Conservation (phyloP, 35 echinoderm and acorn worm genomes). For the Diadema setosum region DNA sequence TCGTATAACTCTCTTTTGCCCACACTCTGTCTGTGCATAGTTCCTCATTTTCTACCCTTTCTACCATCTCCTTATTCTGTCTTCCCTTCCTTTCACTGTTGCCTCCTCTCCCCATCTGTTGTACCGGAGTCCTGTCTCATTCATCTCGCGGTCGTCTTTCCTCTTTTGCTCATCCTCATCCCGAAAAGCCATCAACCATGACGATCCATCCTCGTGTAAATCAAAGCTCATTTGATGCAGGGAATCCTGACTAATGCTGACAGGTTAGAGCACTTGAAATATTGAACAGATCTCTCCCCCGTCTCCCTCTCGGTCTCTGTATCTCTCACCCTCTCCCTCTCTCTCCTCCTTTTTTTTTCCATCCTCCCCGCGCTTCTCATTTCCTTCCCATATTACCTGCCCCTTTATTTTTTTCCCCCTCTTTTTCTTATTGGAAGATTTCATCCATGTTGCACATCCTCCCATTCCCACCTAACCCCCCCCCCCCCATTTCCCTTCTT, state of each 20-base stretch:
- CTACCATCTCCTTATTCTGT: neutral
- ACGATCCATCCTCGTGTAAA: neutral
- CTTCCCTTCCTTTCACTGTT: neutral
- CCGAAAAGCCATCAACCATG: neutral
- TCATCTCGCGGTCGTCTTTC: no score
- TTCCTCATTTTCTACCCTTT: neutral
- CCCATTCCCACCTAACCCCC: neutral
- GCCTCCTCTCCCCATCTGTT: neutral
- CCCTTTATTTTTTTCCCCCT: neutral
- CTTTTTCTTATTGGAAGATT: neutral
- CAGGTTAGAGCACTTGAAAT: conserved; percentile 5
- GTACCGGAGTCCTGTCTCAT: no score
- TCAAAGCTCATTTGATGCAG: neutral
- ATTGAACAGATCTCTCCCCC: neutral
- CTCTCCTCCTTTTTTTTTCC: neutral
- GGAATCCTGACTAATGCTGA: neutral
- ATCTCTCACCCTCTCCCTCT: neutral
- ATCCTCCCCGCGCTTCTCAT: neutral
- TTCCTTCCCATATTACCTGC: neutral
- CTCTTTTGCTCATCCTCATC: neutral
- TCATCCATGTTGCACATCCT: neutral
- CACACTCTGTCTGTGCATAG: neutral
- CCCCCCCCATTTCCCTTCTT: neutral
- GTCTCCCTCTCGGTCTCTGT: neutral
- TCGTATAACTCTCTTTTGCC: neutral